phyloP scores from a whole-genome alignment of 37 sponge, comb jelly and placozoan species.

The Beroe forskalii region DNA sequence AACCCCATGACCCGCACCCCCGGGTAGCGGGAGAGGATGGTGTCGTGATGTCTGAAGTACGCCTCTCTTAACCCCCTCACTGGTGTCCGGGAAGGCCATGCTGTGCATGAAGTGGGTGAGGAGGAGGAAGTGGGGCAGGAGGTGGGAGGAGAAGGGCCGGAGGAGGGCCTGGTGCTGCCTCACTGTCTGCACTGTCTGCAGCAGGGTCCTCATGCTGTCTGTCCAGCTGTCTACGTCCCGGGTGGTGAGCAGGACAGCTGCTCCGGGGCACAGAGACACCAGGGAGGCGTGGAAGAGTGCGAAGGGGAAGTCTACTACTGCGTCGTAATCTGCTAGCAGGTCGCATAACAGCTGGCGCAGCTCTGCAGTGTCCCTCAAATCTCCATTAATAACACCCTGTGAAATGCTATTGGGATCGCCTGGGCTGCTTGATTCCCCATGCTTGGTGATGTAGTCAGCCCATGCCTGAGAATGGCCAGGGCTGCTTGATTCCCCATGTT shows the following conservation, averaged over 20 bases:
- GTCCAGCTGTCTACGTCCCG: background rate
- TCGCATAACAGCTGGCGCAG: background rate
- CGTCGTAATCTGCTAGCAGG: constrained; percentile 24
- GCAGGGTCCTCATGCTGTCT: constrained; percentile 11
- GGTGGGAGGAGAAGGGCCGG: background rate
- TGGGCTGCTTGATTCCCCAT: background rate
- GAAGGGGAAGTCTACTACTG: constrained; percentile 48
- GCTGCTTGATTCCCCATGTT: background rate
- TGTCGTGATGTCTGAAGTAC: background rate
- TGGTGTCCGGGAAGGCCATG: background rate
- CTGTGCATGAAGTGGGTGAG: constrained; percentile 15
- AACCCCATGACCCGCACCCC: background rate
- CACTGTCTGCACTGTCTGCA: background rate
- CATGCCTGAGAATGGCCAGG: too few relatives aligned
- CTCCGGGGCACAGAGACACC: constrained; percentile 10
- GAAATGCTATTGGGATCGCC: too few relatives aligned
- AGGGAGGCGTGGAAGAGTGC: background rate
- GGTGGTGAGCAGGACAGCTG: constrained; percentile 15
- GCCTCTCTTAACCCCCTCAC: background rate
- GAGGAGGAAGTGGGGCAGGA: background rate
- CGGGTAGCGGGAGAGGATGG: background rate
- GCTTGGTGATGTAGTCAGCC: too few relatives aligned
- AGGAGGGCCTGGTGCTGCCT: background rate
- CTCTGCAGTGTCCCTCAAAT: too few relatives aligned
- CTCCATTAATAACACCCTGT: too few relatives aligned